These are phyloP conservation scores for Mesitornis unicolor DNA, from an alignment of 2,113 vertebrate species.

Conservation along the genomic window DNA sequence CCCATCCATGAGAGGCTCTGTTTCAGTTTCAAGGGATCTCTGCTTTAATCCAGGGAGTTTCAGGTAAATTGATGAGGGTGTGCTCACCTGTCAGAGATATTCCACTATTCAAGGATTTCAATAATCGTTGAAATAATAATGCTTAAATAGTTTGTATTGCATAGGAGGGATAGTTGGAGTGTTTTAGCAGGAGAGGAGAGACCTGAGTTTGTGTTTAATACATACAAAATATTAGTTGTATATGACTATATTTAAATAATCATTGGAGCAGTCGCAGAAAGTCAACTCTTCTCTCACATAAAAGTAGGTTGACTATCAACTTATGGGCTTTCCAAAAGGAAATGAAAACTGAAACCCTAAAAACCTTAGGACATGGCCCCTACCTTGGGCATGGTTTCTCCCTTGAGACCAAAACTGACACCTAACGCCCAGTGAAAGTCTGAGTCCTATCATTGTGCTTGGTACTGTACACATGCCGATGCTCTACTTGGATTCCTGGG, in stretches of 20 bases:
- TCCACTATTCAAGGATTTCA: not conserved
- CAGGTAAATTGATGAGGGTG: not conserved
- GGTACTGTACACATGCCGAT: not conserved
- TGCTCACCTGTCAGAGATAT: rapidly evolving
- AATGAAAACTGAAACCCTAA: not conserved
- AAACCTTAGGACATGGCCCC: not conserved
- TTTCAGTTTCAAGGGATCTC: not conserved
- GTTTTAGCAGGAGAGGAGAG: not conserved
- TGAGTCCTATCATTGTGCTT: not conserved
- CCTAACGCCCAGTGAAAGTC: rapidly evolving
- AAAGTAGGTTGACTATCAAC: not conserved
- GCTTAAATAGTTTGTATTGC: too few species aligned
- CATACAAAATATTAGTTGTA: not conserved
- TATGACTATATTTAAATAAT: not conserved
- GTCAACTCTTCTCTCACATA: not conserved
- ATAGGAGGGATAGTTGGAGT: not conserved
- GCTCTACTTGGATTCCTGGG: not conserved
- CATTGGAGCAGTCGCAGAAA: not conserved
- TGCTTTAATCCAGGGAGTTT: not conserved
- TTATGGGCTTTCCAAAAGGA: not conserved
- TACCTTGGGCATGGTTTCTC: not conserved
- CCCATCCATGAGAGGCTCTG: not conserved
- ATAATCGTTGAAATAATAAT: too few species aligned
- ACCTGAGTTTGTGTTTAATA: not conserved
- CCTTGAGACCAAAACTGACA: not conserved